Conservation (phyloP, 2,888 invertebrate genomes). For the Orthosia cruda region DNA sequence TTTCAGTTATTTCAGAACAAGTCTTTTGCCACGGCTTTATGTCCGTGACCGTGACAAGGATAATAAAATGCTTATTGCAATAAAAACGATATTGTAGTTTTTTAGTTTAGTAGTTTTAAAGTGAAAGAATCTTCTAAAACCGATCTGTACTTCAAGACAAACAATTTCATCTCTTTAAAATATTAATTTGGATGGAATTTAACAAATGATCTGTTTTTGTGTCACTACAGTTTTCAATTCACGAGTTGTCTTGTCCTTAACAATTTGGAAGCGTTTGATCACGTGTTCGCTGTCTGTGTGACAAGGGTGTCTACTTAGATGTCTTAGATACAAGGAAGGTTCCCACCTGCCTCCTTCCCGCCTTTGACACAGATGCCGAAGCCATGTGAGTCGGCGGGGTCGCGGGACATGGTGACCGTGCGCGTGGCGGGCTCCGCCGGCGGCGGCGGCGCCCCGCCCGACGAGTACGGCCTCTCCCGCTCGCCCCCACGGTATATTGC, state of each 20-base stretch:
- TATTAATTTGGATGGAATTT: not conserved
- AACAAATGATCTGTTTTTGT: not conserved
- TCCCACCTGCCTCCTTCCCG: slow-evolving; percentile 96
- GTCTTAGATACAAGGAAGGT: slow-evolving; percentile 40
- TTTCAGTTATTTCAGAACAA: too few species aligned
- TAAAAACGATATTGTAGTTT: not conserved
- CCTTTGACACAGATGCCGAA: slow-evolving; percentile 98
- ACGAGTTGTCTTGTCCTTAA: slow-evolving; percentile 4
- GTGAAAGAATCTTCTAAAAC: not conserved
- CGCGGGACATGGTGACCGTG: slow-evolving; percentile 96
- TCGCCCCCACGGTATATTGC: slow-evolving; percentile 92
- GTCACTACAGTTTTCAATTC: not conserved
- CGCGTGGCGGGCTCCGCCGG: slow-evolving; percentile 95
- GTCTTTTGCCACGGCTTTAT: too few species aligned
- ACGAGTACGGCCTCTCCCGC: slow-evolving; percentile 91
- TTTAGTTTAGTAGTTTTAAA: too few species aligned
- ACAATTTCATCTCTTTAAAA: not conserved
- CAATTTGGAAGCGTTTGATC: slow-evolving; percentile 28
- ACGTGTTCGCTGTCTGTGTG: slow-evolving; percentile 47
- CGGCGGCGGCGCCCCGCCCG: slow-evolving; percentile 92
- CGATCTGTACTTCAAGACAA: not conserved
- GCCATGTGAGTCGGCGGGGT: slow-evolving; percentile 96
- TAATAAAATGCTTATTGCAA: too few species aligned
- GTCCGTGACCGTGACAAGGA: too few species aligned
- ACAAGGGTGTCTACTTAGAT: slow-evolving; percentile 49